Base-by-base conservation (phyloP, 2,888 invertebrate genomes). In the Phymatocera aterrima region DNA sequence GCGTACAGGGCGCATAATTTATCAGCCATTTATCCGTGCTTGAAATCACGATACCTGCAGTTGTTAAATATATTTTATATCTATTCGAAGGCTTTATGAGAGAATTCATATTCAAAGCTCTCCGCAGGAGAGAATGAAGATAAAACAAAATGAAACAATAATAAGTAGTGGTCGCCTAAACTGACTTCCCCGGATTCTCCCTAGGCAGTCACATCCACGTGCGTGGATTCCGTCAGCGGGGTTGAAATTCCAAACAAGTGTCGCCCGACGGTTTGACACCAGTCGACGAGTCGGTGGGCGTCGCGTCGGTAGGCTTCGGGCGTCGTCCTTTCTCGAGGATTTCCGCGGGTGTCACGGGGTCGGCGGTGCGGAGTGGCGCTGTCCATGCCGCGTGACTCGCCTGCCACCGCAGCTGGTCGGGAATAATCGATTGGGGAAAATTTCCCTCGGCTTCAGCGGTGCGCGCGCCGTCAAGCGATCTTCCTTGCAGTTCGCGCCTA, bases 381-480 rank as follows among this genome's bases (percentile, higher is more conserved):
- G 37, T 54, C 57, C 83, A 85, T 83, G 85, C 87, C 86, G 87
- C 86, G 86, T 87, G 88, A 87, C 88, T 87, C 87, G 88, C 85
- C 85, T 85, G 82, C 84, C 82, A 83, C 85, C 85, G 87, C 86
- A 88, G 87, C 86, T 85, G 87, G 83, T 87, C 78, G 84, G 84
- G 84, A 88, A 87, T 88, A 88, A 89, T 89, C 88, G 89, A 89
- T 89, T 88, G 82, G 83, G 82, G 84, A 84, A 86, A 86, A 87
- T 87, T 87, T 84, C 85, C 82, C 84, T 85, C 85, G 82, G 80
- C 77, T 79, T 54, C 28, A 37, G n/a, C 57, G 28, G 18, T 54
- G 78, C 78, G 78, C 77, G 79, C 80, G 78, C 72, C 64, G 15
- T 60, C 31, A 70, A 37, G 70, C 70, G 64, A 46, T 51, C 37